Percentiles rank a stretch among this genome's conserved stretches.
Evolutionary conservation across 2,888 invertebrate genomes (phyloP).

Genomic region (Lochmaea capreae): DNA sequence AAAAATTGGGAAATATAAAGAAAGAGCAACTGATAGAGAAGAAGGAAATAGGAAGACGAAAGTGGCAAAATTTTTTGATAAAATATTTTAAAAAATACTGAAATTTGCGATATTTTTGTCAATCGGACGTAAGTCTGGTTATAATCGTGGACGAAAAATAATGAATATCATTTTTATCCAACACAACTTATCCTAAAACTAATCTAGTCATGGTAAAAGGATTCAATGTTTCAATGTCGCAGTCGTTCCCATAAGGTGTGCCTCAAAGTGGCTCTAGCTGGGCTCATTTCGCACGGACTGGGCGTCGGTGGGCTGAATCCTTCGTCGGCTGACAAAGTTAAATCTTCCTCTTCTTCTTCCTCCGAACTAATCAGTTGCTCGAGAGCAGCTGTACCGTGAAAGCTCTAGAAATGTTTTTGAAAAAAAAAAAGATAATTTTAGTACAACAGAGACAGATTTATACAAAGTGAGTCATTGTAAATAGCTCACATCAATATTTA

Average conservation of each 20-base stretch:
- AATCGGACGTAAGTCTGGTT: no score
- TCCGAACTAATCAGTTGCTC: slow-evolving; percentile 61
- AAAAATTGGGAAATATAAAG: no score
- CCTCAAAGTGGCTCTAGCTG: slow-evolving; percentile 58
- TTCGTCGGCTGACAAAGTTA: slow-evolving; percentile 64
- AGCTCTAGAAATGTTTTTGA: slow-evolving; percentile 58
- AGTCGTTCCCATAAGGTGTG: slow-evolving; percentile 60
- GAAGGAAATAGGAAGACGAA: no score
- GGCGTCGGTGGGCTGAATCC: slow-evolving; percentile 66
- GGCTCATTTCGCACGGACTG: slow-evolving; percentile 63
- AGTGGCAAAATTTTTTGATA: no score
- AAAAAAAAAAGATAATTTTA: slow-evolving; percentile 29
- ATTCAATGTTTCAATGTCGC: slow-evolving; percentile 54
- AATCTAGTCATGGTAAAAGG: slow-evolving; percentile 26
- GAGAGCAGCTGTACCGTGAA: slow-evolving; percentile 65
- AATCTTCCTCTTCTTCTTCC: slow-evolving; percentile 61
- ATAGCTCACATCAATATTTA: no score
- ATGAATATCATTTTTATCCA: slow-evolving; percentile 11
- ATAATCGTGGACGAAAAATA: no score
- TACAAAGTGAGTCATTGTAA: neutral
- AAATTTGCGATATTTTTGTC: no score
- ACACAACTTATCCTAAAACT: slow-evolving; percentile 2
- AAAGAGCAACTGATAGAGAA: no score
- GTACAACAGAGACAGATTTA: neutral
- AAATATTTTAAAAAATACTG: no score